Percentiles rank a stretch among this genome's conserved stretches.
Conservation (phyloP, 2,888 invertebrate genomes). For the Scaptodrosophila latifasciaeformis region DNA sequence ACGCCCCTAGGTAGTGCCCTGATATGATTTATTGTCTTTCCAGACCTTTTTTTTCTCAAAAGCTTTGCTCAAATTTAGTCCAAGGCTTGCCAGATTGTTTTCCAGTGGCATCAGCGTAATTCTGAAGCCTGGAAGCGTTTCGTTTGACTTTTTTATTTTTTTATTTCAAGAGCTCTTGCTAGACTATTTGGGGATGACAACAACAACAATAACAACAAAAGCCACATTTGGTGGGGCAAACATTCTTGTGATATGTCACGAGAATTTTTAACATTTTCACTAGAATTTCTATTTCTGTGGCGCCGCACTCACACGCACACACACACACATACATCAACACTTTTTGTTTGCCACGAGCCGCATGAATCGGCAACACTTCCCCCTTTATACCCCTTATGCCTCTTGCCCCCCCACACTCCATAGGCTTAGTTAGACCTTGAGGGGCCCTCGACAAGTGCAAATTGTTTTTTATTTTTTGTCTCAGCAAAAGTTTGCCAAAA, state of each 20-base stretch:
- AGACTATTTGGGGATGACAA: constrained; percentile 30
- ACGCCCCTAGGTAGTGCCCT: constrained; percentile 29
- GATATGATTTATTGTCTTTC: constrained; percentile 46
- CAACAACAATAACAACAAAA: constrained; percentile 10
- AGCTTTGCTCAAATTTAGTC: constrained; percentile 44
- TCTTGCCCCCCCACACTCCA: constrained; percentile 1
- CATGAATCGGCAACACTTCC: background rate
- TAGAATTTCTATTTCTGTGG: constrained; percentile 54
- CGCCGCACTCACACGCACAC: background rate
- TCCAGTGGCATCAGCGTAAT: constrained; percentile 35
- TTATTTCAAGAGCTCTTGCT: too few species aligned
- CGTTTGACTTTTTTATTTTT: constrained; percentile 1
- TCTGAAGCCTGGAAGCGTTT: constrained; percentile 40
- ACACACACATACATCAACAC: background rate
- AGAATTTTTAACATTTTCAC: constrained; percentile 54
- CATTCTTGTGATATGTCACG: constrained; percentile 56
- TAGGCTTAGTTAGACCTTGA: constrained; percentile 27
- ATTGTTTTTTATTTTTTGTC: constrained; percentile 1
- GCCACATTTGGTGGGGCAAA: constrained; percentile 27
- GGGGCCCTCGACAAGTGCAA: constrained; percentile 25
- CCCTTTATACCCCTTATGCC: background rate
- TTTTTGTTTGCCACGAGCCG: background rate
- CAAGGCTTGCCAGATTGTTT: constrained; percentile 58
- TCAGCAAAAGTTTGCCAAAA: constrained; percentile 13
- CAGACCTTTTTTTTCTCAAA: constrained; percentile 21